Conservation (phyloP, 2,888 invertebrate species). For the Lissocephala sabroskyi region DNA sequence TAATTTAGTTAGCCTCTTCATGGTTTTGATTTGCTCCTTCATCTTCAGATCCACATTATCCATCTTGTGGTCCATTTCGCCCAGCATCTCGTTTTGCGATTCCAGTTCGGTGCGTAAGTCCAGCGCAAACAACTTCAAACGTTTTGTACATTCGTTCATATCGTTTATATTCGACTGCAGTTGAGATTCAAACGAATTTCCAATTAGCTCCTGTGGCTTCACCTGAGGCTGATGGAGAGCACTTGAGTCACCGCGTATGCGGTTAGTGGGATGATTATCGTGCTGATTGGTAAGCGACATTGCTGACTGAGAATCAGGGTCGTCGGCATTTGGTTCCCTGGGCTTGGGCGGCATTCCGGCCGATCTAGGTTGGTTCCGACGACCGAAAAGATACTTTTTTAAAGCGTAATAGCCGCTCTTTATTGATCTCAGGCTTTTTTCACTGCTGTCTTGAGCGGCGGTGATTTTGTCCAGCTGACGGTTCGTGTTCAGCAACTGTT, state of each 20-base stretch:
- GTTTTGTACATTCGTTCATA: constrained; percentile 88
- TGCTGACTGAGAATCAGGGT: constrained; percentile 7
- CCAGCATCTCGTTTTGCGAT: constrained; percentile 89
- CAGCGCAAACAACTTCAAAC: constrained; percentile 87
- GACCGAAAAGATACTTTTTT: constrained; percentile 92
- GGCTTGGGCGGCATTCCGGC: constrained; percentile 50
- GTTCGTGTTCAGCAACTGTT: constrained; percentile 91
- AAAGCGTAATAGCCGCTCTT: constrained; percentile 98
- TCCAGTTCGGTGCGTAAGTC: constrained; percentile 92
- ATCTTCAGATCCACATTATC: constrained; percentile 88
- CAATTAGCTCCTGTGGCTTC: constrained; percentile 45
- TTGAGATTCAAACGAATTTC: constrained; percentile 78
- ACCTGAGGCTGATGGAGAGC: constrained; percentile 64
- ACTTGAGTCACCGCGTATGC: constrained; percentile 76
- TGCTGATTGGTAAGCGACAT: constrained; percentile 74
- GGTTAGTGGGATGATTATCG: constrained; percentile 78
- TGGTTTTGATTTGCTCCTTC: constrained; percentile 90
- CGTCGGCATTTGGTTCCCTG: constrained; percentile 43
- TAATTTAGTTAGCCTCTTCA: constrained; percentile 87
- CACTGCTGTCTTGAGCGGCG: constrained; percentile 88
- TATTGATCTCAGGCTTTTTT: constrained; percentile 94
- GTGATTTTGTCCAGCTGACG: constrained; percentile 92
- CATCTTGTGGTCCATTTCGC: constrained; percentile 87
- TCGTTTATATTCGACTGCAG: constrained; percentile 86
- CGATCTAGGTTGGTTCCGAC: constrained; percentile 77